These are phyloP conservation scores for Epinotia demarniana DNA, from an alignment of 2,888 invertebrate genomes.

Conservation along the genomic window DNA sequence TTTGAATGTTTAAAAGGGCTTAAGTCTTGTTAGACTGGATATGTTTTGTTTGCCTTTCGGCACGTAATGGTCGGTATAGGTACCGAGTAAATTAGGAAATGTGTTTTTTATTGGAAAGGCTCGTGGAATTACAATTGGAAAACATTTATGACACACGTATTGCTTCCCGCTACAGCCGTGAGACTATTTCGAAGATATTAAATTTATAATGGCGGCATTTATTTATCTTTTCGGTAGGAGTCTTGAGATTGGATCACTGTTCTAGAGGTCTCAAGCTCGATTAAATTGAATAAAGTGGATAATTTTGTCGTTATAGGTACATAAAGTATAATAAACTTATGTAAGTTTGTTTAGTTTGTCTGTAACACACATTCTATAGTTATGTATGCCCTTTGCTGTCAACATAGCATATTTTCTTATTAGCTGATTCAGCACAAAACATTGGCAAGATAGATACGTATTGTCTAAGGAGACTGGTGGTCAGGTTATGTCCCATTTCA, in stretches of 20 bases:
- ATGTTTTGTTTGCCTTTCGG: conserved; percentile 1
- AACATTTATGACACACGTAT: conserved; percentile 71
- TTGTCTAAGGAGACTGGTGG: too few species aligned
- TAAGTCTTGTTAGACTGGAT: conserved; percentile 5
- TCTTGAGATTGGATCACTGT: conserved; percentile 11
- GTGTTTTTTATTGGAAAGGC: conserved; percentile 80
- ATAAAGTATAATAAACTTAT: too few species aligned
- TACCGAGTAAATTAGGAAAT: conserved; percentile 81
- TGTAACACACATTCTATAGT: too few species aligned
- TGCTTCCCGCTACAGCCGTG: conserved; percentile 73
- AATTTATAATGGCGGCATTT: conserved; percentile 50
- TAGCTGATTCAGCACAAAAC: too few species aligned
- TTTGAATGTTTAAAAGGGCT: conserved; percentile 14
- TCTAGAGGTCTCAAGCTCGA: not conserved
- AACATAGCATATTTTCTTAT: too few species aligned
- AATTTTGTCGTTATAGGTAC: too few species aligned
- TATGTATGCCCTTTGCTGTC: too few species aligned
- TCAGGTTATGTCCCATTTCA: too few species aligned
- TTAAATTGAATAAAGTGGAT: too few species aligned
- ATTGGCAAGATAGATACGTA: too few species aligned
- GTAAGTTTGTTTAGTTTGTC: too few species aligned
- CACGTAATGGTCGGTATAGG: conserved; percentile 51
- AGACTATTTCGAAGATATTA: conserved; percentile 67
- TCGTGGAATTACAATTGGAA: conserved; percentile 77
- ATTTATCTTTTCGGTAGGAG: conserved; percentile 46